These are phyloP conservation scores for Tachysurus fulvidraco DNA, from an alignment of 2,113 vertebrate species.

Conservation along the genomic window DNA sequence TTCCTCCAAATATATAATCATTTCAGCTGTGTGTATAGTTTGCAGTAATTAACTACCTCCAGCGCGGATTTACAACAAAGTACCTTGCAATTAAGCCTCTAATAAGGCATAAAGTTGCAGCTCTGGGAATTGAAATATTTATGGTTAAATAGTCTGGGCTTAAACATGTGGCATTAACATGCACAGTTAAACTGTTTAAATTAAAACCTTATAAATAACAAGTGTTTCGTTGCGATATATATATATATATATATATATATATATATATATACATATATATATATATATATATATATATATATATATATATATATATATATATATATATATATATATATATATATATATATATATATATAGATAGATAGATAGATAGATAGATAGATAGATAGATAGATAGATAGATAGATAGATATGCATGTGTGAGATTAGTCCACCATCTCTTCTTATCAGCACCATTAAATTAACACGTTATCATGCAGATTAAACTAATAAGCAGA, in stretches of 20 bases:
- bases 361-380: too few relatives aligned
- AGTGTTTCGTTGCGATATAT: neutral
- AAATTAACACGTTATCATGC: neutral
- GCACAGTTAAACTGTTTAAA: neutral
- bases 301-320: too few relatives aligned
- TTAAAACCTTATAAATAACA: neutral
- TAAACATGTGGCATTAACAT: neutral
- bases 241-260: too few relatives aligned
- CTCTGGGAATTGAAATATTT: constrained; percentile 18
- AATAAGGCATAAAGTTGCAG: constrained; percentile 60
- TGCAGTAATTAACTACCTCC: constrained; percentile 71
- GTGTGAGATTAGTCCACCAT: neutral
- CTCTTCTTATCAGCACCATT: too few relatives aligned
- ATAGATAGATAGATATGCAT: neutral
- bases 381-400: too few relatives aligned
- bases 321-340: neutral
- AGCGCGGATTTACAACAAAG: constrained; percentile 63
- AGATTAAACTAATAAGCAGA: neutral
- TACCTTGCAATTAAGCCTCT: constrained; percentile 70
- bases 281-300: too few relatives aligned
- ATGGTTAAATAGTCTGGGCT: neutral
- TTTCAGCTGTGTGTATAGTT: constrained; percentile 50
- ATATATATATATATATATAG: neutral
- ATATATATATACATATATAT: too few relatives aligned
- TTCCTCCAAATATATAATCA: constrained; percentile 60